Percentiles rank a stretch among this genome's conserved stretches.
These are phyloP conservation scores for Gymnothorax javanicus DNA, from an alignment of 2,797 vertebrate genomes.

Conservation along the genomic window DNA sequence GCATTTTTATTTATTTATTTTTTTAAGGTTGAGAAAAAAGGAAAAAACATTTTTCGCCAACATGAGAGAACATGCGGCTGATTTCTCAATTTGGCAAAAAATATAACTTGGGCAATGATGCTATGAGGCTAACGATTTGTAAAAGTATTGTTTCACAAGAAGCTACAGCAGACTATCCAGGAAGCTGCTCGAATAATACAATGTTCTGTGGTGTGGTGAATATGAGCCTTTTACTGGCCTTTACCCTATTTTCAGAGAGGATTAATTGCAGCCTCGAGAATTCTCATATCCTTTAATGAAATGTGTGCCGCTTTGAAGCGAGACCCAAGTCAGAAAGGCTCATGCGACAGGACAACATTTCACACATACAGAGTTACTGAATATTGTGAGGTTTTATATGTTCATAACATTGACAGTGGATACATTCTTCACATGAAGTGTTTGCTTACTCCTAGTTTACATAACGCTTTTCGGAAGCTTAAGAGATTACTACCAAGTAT, in stretches of 20 bases:
- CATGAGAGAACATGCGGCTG: too few relatives aligned
- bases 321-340: background rate
- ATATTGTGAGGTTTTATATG: background rate
- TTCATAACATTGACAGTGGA: background rate
- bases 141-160: background rate
- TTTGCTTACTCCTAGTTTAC: slow-evolving; percentile 18
- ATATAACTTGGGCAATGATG: too few relatives aligned
- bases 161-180: background rate
- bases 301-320: background rate
- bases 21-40: too few relatives aligned
- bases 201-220: background rate
- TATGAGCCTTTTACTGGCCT: background rate
- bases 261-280: background rate
- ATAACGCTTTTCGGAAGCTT: background rate
- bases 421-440: slow-evolving; percentile 14
- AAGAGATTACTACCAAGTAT: background rate
- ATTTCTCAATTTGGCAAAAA: too few relatives aligned
- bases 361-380: slow-evolving; percentile 7
- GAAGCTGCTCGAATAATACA: background rate
- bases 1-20: too few relatives aligned
- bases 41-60: too few relatives aligned
- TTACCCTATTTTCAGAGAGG: background rate
- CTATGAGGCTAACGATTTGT: background rate
- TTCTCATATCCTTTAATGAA: background rate
- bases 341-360: background rate